Conservation (phyloP, 2,888 invertebrate species). For the Microplitis deprimator region DNA sequence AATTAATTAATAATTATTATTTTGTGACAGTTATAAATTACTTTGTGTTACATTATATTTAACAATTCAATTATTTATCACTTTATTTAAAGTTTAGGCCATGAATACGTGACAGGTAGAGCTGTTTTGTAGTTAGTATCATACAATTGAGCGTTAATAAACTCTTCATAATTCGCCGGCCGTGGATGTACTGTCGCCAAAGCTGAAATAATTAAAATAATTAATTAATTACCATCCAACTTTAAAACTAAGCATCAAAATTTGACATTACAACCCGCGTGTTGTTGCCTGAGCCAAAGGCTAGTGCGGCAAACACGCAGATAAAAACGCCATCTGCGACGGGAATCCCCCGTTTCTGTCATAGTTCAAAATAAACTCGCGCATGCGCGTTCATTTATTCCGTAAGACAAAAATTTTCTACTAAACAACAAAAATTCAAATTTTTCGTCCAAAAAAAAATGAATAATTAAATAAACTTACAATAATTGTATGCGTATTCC, state of each 20-base stretch:
- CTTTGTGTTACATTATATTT: neutral
- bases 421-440: neutral
- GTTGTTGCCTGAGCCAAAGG: too few species aligned
- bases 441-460: conserved; percentile 4
- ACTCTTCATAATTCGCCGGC: conserved; percentile 81
- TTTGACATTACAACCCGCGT: too few species aligned
- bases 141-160: conserved; percentile 87
- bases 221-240: neutral
- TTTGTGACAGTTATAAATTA: neutral
- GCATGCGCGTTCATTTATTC: too few species aligned
- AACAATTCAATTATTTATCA: neutral
- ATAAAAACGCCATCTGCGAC: too few species aligned
- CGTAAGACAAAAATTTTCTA: neutral
- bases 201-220: conserved; percentile 72
- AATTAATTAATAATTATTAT: conserved; percentile 4
- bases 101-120: conserved; percentile 78
- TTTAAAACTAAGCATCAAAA: too few species aligned
- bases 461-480: conserved; percentile 70
- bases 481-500: conserved; percentile 85
- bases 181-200: conserved; percentile 85
- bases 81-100: conserved; percentile 72
- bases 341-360: too few species aligned
- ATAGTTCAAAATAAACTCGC: too few species aligned
- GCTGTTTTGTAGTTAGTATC: conserved; percentile 80
- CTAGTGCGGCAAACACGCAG: too few species aligned